These are phyloP conservation scores for Eira barbara DNA, from an alignment of 2,113 vertebrate species.

Conservation along the genomic window DNA sequence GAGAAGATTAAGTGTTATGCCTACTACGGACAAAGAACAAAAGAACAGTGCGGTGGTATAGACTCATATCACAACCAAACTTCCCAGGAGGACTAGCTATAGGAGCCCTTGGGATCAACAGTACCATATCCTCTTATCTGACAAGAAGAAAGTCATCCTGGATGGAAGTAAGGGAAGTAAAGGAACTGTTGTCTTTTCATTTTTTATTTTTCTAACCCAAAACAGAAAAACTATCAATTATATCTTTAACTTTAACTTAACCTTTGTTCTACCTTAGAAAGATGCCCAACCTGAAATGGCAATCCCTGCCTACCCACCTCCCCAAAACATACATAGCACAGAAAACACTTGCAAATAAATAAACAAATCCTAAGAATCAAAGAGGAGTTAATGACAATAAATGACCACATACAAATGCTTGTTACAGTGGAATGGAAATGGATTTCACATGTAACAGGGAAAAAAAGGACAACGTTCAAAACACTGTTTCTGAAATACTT, in stretches of 20 bases:
- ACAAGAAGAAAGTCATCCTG: not conserved
- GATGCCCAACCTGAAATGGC: not conserved
- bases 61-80: slow-evolving; percentile 27
- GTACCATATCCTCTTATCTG: not conserved
- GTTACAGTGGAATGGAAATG: not conserved
- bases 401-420: not conserved
- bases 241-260: slow-evolving; percentile 28
- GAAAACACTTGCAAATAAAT: slow-evolving; percentile 5
- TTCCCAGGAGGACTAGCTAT: not conserved
- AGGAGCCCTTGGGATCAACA: not conserved
- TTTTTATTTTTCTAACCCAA: not conserved
- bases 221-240: not conserved
- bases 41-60: not conserved
- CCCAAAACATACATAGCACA: not conserved
- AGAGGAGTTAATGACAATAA: slow-evolving; percentile 23
- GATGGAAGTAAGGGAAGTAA: not conserved
- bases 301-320: not conserved
- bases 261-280: not conserved
- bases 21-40: not conserved
- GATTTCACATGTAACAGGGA: not conserved
- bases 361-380: slow-evolving; percentile 3
- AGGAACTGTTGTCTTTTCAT: not conserved
- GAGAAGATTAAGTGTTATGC: slow-evolving; percentile 16
- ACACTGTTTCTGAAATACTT: not conserved
- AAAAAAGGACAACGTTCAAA: not conserved